Evolutionary conservation across 2,113 vertebrate species (phyloP).

Genomic region (Dromaius novaehollandiae): DNA sequence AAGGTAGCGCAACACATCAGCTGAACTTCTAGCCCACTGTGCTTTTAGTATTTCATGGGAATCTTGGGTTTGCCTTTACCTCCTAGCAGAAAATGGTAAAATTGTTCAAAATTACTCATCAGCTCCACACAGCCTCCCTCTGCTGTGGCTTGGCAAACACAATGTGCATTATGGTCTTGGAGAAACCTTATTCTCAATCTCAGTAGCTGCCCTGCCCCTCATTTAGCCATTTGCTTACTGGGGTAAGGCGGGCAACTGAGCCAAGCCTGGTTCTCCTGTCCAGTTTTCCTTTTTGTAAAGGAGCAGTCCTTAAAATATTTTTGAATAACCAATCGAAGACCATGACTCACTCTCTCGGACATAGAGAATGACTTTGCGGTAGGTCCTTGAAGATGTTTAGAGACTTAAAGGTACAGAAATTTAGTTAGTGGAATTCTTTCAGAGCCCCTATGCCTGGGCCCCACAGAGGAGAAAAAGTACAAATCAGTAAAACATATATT

Average conservation of each 20-base stretch:
- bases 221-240: background rate
- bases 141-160: background rate
- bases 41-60: background rate
- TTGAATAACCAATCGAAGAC: background rate
- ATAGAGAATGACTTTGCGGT: background rate
- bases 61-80: background rate
- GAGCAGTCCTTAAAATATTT: background rate
- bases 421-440: background rate
- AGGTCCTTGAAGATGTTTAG: background rate
- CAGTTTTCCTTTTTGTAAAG: background rate
- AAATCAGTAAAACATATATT: background rate
- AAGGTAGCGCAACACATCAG: background rate
- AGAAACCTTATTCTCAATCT: background rate
- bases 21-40: background rate
- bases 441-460: background rate
- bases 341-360: background rate
- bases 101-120: background rate
- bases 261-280: background rate
- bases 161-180: rapidly evolving
- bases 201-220: background rate
- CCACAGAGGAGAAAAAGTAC: background rate
- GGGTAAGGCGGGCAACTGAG: background rate
- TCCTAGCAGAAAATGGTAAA: background rate
- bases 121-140: background rate
- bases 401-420: background rate